Conservation (phyloP, 1,140 invertebrate genomes). For the Trachymyrmex septentrionalis region DNA sequence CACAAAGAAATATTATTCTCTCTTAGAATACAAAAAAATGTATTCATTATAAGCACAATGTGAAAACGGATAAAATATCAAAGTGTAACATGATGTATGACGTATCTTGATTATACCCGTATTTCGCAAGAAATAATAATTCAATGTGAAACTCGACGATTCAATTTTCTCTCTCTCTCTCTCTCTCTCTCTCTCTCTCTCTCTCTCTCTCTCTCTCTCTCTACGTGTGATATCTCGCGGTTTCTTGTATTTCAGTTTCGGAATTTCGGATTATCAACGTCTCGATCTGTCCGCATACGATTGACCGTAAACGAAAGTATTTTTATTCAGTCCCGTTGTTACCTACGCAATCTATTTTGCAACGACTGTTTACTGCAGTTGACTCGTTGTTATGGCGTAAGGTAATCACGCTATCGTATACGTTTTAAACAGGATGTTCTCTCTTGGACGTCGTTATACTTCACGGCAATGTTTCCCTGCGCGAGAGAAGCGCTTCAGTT, state of each 20-base stretch:
- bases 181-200: too few species aligned
- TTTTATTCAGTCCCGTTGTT: slow-evolving; percentile 20
- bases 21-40: not conserved
- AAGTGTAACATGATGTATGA: not conserved
- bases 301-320: slow-evolving; percentile 46
- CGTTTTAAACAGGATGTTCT: slow-evolving; percentile 49
- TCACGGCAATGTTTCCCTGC: slow-evolving; percentile 53
- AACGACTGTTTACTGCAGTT: slow-evolving; percentile 55
- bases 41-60: slow-evolving; percentile 1
- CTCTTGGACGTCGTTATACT: slow-evolving; percentile 63
- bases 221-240: not conserved
- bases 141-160: not conserved
- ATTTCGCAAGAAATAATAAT: slow-evolving; percentile 10
- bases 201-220: too few species aligned
- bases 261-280: not conserved
- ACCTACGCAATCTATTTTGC: slow-evolving; percentile 24
- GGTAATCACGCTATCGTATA: slow-evolving; percentile 58
- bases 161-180: slow-evolving; percentile 23
- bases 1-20: not conserved
- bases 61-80: slow-evolving; percentile 15
- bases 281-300: not conserved
- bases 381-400: slow-evolving; percentile 62
- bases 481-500: slow-evolving; percentile 49
- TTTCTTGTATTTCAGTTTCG: not conserved
- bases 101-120: not conserved